Percentiles rank a stretch among this genome's conserved stretches.
phyloP scores from a whole-genome alignment of 2,113 vertebrate genomes.

The Pelecanoides urinatrix region DNA sequence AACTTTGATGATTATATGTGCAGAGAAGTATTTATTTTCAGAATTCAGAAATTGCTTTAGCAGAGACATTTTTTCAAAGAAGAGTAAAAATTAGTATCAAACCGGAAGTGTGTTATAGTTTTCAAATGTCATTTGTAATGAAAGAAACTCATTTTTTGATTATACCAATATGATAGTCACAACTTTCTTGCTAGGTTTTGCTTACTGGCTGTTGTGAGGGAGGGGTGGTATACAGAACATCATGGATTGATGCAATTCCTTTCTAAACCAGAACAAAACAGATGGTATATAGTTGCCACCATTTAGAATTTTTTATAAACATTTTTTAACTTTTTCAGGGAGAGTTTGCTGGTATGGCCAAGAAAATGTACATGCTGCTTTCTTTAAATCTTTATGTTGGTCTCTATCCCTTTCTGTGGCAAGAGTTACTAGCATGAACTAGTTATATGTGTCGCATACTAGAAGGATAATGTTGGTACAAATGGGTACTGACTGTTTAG shows the following conservation, averaged over 20 bases:
- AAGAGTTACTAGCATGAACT: neutral
- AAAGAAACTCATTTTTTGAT: neutral
- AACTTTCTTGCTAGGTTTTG: constrained; percentile 17
- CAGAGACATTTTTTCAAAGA: neutral
- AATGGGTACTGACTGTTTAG: neutral
- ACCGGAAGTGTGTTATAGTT: neutral
- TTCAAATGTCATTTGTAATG: neutral
- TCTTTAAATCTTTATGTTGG: neutral
- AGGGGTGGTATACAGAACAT: neutral
- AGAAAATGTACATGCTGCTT: neutral
- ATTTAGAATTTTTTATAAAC: constrained; percentile 2
- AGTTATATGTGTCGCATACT: neutral
- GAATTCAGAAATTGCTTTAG: neutral
- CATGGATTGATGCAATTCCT: neutral
- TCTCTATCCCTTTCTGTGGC: neutral
- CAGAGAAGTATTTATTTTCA: constrained; percentile 14
- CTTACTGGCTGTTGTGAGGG: constrained; percentile 1
- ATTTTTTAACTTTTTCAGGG: neutral
- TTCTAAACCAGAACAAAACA: constrained; percentile 37
- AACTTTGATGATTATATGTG: neutral
- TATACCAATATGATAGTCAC: neutral
- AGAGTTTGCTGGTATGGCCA: neutral
- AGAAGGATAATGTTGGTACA: neutral
- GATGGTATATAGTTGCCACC: constrained; percentile 6
- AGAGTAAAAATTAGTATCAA: neutral